phyloP scores from a whole-genome alignment of 2,888 invertebrate genomes.

The Drosophila picticornis region DNA sequence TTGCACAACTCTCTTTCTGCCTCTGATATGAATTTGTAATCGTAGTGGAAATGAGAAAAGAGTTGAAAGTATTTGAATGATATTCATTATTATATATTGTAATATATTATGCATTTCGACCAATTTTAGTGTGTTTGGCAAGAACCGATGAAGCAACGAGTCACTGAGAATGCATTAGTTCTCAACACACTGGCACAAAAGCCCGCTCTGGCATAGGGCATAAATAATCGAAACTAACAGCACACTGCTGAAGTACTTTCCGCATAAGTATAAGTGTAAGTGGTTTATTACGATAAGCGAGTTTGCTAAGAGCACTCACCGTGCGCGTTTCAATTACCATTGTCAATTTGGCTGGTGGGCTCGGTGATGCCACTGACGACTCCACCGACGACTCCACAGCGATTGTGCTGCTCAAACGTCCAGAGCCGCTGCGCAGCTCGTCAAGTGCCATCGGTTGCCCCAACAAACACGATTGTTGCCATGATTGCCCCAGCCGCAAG shows the following conservation, averaged over 20 bases:
- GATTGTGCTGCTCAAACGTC: neutral
- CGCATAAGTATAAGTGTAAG: constrained; percentile 44
- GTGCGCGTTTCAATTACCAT: constrained; percentile 70
- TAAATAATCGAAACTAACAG: constrained; percentile 45
- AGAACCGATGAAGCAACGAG: neutral
- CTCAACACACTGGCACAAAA: neutral
- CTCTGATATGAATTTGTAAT: no score
- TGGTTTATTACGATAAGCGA: constrained; percentile 77
- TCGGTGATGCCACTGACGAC: constrained; percentile 17
- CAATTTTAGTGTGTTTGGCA: neutral
- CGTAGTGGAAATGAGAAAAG: neutral
- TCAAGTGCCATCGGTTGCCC: constrained; percentile 50
- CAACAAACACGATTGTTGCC: constrained; percentile 62
- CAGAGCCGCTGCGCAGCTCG: constrained; percentile 23
- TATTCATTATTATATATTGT: neutral
- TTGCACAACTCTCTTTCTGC: no score
- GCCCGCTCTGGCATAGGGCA: constrained; percentile 16
- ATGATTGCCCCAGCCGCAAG: constrained; percentile 62
- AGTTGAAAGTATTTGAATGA: neutral
- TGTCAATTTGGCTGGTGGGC: constrained; percentile 59
- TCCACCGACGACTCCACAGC: constrained; percentile 1
- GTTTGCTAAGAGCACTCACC: constrained; percentile 60
- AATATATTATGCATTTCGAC: neutral
- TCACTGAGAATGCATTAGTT: neutral
- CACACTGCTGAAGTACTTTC: constrained; percentile 57